Conservation (phyloP, 2,113 vertebrate genomes). For the Hirundichthys speculiger region DNA sequence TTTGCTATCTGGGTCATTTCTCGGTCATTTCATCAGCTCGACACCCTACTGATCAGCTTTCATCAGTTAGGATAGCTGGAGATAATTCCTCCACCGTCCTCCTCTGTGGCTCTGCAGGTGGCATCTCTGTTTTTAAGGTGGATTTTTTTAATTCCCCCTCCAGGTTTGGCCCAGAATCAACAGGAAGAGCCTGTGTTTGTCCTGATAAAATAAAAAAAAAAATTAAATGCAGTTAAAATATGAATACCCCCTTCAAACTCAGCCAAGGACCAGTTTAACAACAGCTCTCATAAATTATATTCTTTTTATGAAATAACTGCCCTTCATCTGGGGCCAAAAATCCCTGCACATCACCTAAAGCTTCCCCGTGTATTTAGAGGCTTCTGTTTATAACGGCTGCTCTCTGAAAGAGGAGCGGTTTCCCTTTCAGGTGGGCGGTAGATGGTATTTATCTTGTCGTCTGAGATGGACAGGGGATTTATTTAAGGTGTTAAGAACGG, state of each 20-base stretch:
- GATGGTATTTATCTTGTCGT: slow-evolving; percentile 66
- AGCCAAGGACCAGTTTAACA: slow-evolving; percentile 32
- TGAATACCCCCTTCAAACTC: slow-evolving; percentile 24
- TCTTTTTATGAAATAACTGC: slow-evolving; percentile 19
- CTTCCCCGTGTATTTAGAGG: slow-evolving; percentile 30
- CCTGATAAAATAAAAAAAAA: slow-evolving; percentile 33
- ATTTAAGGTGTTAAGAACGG: slow-evolving; percentile 56
- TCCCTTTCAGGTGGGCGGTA: slow-evolving; percentile 43
- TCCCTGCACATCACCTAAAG: slow-evolving; percentile 17
- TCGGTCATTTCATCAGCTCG: background rate
- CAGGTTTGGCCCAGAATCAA: slow-evolving; percentile 11
- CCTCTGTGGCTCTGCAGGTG: no score
- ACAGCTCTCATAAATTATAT: slow-evolving; percentile 29
- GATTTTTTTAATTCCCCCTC: slow-evolving; percentile 10
- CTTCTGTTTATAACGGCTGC: slow-evolving; percentile 25
- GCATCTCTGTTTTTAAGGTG: background rate
- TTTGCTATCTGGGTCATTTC: no score
- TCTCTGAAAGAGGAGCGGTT: slow-evolving; percentile 46
- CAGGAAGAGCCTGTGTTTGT: slow-evolving; percentile 24
- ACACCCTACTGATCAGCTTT: background rate
- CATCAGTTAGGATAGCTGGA: no score
- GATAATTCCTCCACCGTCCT: no score
- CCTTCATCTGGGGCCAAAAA: slow-evolving; percentile 24
- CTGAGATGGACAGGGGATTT: slow-evolving; percentile 56
- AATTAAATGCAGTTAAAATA: slow-evolving; percentile 22